These are phyloP conservation scores for Callyntrura guangdongensis DNA, from an alignment of 2,888 invertebrate species.

Conservation along the genomic window DNA sequence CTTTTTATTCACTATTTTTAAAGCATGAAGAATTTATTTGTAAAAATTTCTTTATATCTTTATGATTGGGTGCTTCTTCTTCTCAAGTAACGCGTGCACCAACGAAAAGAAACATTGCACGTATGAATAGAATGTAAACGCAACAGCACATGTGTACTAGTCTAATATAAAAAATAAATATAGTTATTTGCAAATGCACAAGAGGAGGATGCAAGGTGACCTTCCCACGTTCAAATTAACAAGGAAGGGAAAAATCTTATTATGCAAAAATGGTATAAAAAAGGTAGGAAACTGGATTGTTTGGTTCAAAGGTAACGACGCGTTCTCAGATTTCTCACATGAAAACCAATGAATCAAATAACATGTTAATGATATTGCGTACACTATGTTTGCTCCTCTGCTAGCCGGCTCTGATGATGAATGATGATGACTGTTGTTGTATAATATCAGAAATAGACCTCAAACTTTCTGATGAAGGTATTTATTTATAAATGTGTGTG, in stretches of 20 bases:
- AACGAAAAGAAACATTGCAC: no score
- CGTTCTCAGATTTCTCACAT: slow-evolving; percentile 52
- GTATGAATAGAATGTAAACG: no score
- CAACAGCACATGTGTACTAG: no score
- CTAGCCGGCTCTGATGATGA: not conserved
- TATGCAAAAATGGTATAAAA: slow-evolving; percentile 35
- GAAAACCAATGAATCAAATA: slow-evolving; percentile 22
- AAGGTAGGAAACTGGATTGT: slow-evolving; percentile 65
- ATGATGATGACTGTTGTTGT: not conserved
- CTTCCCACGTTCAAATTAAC: slow-evolving; percentile 74
- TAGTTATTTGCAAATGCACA: no score
- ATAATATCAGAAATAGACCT: not conserved
- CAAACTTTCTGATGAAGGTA: not conserved
- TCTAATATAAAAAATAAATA: no score
- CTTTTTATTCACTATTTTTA: no score
- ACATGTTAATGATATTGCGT: slow-evolving; percentile 16
- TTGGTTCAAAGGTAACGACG: slow-evolving; percentile 58
- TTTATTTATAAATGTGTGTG: not conserved
- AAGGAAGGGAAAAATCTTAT: slow-evolving; percentile 61
- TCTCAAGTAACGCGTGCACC: no score
- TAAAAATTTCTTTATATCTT: no score
- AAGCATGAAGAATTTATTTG: no score
- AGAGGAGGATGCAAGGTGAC: slow-evolving; percentile 68
- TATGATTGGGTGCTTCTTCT: no score
- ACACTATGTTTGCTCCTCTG: slow-evolving; percentile 7